Conservation (phyloP, 2,113 vertebrate species). For the Silurus meridionalis region DNA sequence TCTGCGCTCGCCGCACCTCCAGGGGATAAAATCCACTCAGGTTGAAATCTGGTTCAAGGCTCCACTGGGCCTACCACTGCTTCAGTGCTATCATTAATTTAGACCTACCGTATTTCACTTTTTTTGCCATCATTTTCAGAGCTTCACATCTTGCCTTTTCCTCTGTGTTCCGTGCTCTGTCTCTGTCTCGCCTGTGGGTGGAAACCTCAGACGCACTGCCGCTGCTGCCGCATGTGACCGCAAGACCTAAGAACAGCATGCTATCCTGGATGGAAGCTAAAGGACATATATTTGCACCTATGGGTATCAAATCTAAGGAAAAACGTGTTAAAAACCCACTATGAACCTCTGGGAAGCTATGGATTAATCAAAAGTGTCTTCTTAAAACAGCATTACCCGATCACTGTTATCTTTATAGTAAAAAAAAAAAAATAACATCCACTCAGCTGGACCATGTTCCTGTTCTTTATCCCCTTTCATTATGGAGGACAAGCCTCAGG, state of each 20-base stretch:
- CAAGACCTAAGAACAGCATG: not conserved
- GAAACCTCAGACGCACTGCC: conserved; percentile 10
- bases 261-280: not conserved
- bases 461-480: conserved; percentile 49
- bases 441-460: conserved; percentile 30
- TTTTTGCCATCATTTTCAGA: conserved; percentile 15
- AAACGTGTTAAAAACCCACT: not conserved
- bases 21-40: conserved; percentile 63
- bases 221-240: not conserved
- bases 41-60: conserved; percentile 78
- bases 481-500: conserved; percentile 47
- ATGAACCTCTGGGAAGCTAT: not conserved
- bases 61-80: conserved; percentile 64
- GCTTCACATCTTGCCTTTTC: not conserved
- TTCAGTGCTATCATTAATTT: conserved; percentile 71
- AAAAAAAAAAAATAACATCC: conserved; percentile 10
- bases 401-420: conserved; percentile 32
- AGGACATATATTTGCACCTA: not conserved
- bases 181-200: conserved; percentile 8
- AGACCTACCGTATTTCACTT: conserved; percentile 58
- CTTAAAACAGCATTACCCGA: not conserved
- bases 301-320: not conserved
- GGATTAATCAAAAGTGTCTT: conserved; percentile 12
- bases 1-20: conserved; percentile 60
- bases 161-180: conserved; percentile 21